Evolutionary conservation across 2,888 invertebrate species (phyloP).

Genomic region (Lysandra coridon): DNA sequence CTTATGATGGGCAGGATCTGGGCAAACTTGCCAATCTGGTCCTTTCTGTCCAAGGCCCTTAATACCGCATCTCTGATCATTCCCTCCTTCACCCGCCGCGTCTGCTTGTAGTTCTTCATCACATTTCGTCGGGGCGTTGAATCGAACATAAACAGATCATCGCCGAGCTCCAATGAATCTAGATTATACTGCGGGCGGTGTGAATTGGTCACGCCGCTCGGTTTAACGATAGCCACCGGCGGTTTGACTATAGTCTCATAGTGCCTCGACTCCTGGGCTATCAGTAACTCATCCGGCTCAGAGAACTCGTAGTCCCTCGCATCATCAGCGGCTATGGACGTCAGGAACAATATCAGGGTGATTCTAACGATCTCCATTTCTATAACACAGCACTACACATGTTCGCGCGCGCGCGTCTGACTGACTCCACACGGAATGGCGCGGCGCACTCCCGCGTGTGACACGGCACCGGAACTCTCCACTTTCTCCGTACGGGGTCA

Average conservation of each 20-base stretch:
- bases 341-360: conserved; percentile 47
- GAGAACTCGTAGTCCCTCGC: conserved; percentile 59
- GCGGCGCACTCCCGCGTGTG: conserved; percentile 65
- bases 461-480: conserved; percentile 72
- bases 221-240: conserved; percentile 59
- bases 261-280: conserved; percentile 70
- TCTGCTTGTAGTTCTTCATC: conserved; percentile 58
- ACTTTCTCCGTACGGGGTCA: conserved; percentile 66
- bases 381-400: conserved; percentile 31
- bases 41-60: conserved; percentile 80
- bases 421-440: conserved; percentile 62
- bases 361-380: conserved; percentile 44
- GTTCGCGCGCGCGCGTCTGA: conserved; percentile 58
- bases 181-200: conserved; percentile 72
- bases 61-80: conserved; percentile 77
- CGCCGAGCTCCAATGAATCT: conserved; percentile 63
- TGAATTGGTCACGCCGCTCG: conserved; percentile 66
- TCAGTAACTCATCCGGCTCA: conserved; percentile 68
- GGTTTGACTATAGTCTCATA: conserved; percentile 66
- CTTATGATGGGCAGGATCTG: conserved; percentile 84
- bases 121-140: conserved; percentile 52
- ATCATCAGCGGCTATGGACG: conserved; percentile 51
- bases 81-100: conserved; percentile 63
- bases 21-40: conserved; percentile 81
- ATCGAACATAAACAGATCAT: conserved; percentile 54